Evolutionary conservation across 2,888 invertebrate genomes (phyloP).

Genomic region (Hetaerina titia): DNA sequence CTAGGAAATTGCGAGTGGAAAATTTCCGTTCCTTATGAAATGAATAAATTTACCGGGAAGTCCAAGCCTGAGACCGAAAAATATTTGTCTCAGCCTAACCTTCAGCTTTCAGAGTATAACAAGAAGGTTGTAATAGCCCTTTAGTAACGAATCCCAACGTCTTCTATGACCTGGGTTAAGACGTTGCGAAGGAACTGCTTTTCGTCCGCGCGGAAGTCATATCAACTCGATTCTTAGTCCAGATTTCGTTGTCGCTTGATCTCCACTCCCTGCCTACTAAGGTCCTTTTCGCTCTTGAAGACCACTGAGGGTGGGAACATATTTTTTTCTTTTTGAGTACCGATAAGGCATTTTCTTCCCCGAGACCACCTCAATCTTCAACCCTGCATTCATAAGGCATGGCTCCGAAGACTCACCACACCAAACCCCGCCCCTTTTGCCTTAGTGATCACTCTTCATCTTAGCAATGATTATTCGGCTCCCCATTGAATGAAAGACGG

Average conservation of each 20-base stretch:
- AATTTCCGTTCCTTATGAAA: no score
- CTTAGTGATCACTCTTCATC: conserved; percentile 59
- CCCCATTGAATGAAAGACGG: not conserved
- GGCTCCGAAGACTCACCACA: not conserved
- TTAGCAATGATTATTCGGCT: not conserved
- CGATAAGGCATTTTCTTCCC: not conserved
- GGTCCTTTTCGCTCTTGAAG: not conserved
- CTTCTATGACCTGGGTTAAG: not conserved
- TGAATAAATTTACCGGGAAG: no score
- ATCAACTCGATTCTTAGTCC: not conserved
- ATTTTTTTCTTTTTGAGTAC: not conserved
- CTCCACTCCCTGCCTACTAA: not conserved
- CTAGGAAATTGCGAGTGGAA: no score
- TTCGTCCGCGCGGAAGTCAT: not conserved
- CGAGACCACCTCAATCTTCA: not conserved
- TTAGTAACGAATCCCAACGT: no score
- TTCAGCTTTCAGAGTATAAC: no score
- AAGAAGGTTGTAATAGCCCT: no score
- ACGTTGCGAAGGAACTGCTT: not conserved
- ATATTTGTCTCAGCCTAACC: no score
- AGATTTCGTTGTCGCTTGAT: not conserved
- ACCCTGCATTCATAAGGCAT: not conserved
- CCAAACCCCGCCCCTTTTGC: conserved; percentile 24
- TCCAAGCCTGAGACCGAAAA: no score
- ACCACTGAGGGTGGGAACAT: not conserved